Conservation (phyloP, 2,113 vertebrate species). For the Tricholaema leucomelas region DNA sequence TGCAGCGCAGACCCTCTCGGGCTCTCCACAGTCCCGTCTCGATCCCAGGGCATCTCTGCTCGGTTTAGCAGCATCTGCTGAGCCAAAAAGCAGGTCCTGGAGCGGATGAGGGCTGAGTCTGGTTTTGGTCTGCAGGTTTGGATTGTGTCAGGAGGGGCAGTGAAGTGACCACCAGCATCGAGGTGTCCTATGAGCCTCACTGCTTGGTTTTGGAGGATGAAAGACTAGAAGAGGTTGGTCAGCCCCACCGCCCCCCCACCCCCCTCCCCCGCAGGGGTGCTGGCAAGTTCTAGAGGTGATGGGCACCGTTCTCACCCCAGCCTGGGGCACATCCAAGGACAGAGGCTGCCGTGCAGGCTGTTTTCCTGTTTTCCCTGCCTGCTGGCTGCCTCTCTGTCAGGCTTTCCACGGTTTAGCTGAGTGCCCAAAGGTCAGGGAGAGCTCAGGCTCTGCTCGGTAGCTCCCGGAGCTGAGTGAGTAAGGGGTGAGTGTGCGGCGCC, state of each 20-base stretch:
- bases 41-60: neutral
- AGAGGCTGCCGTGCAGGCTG: rapidly evolving
- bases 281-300: neutral
- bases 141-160: too few relatives aligned
- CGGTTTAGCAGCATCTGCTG: neutral
- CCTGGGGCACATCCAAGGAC: rapidly evolving
- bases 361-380: neutral
- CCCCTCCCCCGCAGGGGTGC: rapidly evolving
- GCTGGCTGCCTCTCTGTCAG: neutral
- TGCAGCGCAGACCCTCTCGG: rapidly evolving
- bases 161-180: rapidly evolving
- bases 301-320: rapidly evolving
- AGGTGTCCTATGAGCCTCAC: rapidly evolving
- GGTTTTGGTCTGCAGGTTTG: neutral
- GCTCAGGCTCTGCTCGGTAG: neutral
- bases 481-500: neutral
- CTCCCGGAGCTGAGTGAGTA: neutral
- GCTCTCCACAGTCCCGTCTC: rapidly evolving
- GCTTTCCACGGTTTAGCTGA: neutral
- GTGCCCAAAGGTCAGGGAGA: neutral
- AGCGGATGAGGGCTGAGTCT: neutral
- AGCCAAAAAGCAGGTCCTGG: neutral
- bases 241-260: rapidly evolving
- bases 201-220: neutral
- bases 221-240: neutral